phyloP scores from a whole-genome alignment of 2,113 vertebrate genomes.

The Xiphophorus maculatus region DNA sequence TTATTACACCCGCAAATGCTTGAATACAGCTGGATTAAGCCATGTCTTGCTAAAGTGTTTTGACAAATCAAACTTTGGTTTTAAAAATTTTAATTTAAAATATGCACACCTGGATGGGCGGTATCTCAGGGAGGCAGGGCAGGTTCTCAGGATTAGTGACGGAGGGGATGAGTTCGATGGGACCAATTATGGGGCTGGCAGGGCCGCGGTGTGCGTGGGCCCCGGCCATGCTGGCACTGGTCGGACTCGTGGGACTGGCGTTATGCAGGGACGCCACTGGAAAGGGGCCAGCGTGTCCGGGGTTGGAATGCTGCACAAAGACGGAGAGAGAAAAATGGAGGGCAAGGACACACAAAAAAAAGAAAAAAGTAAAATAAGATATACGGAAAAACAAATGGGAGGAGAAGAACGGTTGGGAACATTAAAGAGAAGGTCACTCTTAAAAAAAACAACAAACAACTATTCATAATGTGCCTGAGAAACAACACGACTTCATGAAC shows the following conservation, averaged over 20 bases:
- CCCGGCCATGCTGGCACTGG: constrained; percentile 94
- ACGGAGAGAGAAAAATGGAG: neutral
- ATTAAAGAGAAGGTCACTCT: constrained; percentile 22
- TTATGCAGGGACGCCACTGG: constrained; percentile 96
- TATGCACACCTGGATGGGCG: constrained; percentile 91
- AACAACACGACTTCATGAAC: constrained; percentile 50
- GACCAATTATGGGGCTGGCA: constrained; percentile 89
- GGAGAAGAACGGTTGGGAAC: neutral
- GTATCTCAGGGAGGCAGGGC: constrained; percentile 95
- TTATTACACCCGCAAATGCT: too few relatives aligned
- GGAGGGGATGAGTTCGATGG: constrained; percentile 96
- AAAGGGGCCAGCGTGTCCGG: constrained; percentile 95
- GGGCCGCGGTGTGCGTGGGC: constrained; percentile 91
- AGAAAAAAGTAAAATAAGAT: neutral
- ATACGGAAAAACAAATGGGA: neutral
- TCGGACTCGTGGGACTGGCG: constrained; percentile 96
- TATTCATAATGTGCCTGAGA: constrained; percentile 8
- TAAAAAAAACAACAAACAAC: neutral
- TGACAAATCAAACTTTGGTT: neutral
- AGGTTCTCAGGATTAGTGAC: constrained; percentile 99
- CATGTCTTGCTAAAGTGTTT: neutral
- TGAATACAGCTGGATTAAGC: too few relatives aligned
- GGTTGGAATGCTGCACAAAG: constrained; percentile 92
- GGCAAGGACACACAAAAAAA: neutral
- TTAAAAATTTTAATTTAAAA: neutral